phyloP scores from a whole-genome alignment of 2,113 vertebrate species.

The Tapirus terrestris region DNA sequence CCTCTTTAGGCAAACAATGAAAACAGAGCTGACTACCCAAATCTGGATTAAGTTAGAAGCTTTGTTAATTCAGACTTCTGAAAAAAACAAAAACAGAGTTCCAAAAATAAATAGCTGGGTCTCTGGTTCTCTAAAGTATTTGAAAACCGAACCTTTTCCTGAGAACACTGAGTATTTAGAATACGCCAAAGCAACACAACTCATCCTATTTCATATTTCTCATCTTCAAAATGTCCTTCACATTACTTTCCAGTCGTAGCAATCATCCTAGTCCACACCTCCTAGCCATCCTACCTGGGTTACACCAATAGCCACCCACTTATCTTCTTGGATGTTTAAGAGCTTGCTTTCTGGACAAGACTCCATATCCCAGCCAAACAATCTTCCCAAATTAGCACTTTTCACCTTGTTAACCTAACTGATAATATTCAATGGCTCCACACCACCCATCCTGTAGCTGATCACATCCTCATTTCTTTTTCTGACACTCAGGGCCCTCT shows the following conservation, averaged over 20 bases:
- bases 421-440: neutral
- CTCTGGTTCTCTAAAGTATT: neutral
- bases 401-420: neutral
- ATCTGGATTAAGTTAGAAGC: neutral
- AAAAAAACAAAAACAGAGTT: neutral
- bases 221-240: neutral
- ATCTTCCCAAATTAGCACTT: neutral
- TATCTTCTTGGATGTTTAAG: neutral
- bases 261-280: neutral
- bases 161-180: conserved; percentile 6
- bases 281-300: neutral
- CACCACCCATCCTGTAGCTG: accelerated
- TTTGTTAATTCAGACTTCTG: neutral
- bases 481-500: neutral
- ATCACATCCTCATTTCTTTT: neutral
- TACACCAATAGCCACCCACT: neutral
- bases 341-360: neutral
- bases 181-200: neutral
- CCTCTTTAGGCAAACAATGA: neutral
- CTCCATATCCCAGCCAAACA: neutral
- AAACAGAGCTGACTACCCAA: neutral
- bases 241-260: neutral
- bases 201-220: neutral
- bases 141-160: neutral
- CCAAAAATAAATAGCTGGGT: neutral